A percentile compares a stretch with the other conserved stretches of the same genome.
These are phyloP conservation scores for Microctenopoma stevenorrisi DNA, from an alignment of 2,797 vertebrate species.

Conservation along the genomic window DNA sequence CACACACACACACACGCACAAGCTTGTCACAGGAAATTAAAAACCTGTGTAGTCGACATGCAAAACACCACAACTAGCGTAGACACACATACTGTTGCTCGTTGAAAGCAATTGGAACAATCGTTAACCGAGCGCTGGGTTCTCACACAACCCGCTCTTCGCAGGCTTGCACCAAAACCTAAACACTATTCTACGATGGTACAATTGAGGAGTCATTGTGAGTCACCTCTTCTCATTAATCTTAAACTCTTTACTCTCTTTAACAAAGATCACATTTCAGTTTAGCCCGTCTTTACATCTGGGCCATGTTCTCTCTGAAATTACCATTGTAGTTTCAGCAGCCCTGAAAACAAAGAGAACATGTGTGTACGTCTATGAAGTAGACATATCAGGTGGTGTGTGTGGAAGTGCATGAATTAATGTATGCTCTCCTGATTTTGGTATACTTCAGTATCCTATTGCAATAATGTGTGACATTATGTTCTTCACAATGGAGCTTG, in stretches of 20 bases:
- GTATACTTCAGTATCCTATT: neutral
- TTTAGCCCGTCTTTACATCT: slow-evolving; percentile 27
- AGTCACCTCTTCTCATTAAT: neutral
- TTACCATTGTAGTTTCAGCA: slow-evolving; percentile 38
- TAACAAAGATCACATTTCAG: slow-evolving; percentile 17
- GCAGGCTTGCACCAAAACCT: slow-evolving; percentile 12
- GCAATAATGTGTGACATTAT: neutral
- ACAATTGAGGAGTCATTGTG: neutral
- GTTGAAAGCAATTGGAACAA: slow-evolving; percentile 29
- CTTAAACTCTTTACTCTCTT: slow-evolving; percentile 8
- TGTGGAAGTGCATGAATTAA: slow-evolving; percentile 49
- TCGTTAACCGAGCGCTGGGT: slow-evolving; percentile 2
- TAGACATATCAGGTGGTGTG: slow-evolving; percentile 15
- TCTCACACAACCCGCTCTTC: slow-evolving; percentile 18
- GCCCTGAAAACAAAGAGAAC: slow-evolving; percentile 27
- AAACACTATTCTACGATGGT: neutral
- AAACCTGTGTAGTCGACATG: slow-evolving; percentile 48
- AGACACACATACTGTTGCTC: slow-evolving; percentile 1
- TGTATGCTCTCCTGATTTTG: slow-evolving; percentile 11
- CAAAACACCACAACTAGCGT: slow-evolving; percentile 10
- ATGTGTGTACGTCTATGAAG: slow-evolving; percentile 21
- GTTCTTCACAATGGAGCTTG: slow-evolving; percentile 4
- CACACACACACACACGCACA: slow-evolving; percentile 21
- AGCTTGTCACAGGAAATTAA: slow-evolving; percentile 63
- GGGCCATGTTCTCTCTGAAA: slow-evolving; percentile 29